Evolutionary conservation across 2,797 vertebrate species (phyloP), one percentile per base, ranked within the genome.

Genomic region (Myiothlypis coronata): DNA sequence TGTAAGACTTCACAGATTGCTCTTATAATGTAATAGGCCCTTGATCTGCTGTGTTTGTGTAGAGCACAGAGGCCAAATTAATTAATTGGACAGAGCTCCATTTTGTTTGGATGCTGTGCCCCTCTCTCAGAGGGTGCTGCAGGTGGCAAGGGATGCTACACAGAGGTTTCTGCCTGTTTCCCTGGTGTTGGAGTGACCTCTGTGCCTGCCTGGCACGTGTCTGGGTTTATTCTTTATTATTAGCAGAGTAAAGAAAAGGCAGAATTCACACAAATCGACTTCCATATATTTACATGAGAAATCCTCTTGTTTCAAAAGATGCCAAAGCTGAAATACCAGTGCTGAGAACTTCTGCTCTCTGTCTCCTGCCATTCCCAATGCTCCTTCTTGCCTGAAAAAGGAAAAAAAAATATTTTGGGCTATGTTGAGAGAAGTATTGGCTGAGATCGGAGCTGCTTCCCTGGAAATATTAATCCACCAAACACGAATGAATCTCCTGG

Each of bases 391-490:
- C 13, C 37, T 43, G 37, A 50, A 56, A 76, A 83, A 74, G 24
- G 24, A 2, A 65, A 50, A 53, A 53, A 26, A 37, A 35, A 6
- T 26, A 6, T 26, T 81, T 65, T 0, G 0, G 84, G 37, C 4
- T n/a, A 4, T 21, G 32, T 13, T 28, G 46, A 83, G 27, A 60
- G 37, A 94, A 94, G 87, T 93, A 41, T 74, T 46, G 83, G 67
- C 60, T 76, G 87, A 94, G 82, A 85, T 75, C 0, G 5, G 57
- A 77, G 82, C 70, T 82, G 85, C 41, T 88, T 94, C 93, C 70
- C 63, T 79, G 74, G 60, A 94, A 96, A 94, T 89, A 93, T 69
- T 96, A 97, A 96, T 94, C 96, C 92, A 67, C 44, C 70, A 74
- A 94, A 93, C 72, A 74, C 6, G 1, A 59, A 65, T 81, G 92